Conservation (phyloP, 1,140 invertebrate species). For the Cephus cinctus region DNA sequence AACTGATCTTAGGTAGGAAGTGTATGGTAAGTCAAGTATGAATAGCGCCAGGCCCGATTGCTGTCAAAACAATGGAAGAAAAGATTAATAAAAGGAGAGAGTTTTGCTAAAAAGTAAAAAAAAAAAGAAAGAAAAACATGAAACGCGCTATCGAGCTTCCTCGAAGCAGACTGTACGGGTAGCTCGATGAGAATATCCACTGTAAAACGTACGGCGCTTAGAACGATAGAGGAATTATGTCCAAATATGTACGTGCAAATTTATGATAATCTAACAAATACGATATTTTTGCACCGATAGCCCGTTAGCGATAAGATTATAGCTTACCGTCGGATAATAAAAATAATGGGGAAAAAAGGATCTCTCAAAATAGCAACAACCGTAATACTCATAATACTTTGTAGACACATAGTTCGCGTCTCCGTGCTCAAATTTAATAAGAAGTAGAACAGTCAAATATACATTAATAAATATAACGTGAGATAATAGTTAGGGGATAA, state of each 20-base stretch:
- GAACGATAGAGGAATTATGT: too few relatives aligned
- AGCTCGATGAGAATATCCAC: slow-evolving; percentile 32
- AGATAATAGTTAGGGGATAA: background rate
- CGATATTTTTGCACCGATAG: slow-evolving; percentile 43
- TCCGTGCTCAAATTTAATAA: background rate
- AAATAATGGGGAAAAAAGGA: background rate
- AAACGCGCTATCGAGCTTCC: too few relatives aligned
- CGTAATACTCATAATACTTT: background rate
- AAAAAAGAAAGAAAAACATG: too few relatives aligned
- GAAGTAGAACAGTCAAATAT: background rate
- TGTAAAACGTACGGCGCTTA: too few relatives aligned
- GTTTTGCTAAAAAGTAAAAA: too few relatives aligned
- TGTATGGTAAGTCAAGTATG: background rate
- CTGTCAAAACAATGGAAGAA: too few relatives aligned
- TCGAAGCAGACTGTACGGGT: too few relatives aligned
- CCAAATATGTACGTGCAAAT: slow-evolving; percentile 21
- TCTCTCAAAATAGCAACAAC: background rate
- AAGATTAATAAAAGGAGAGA: too few relatives aligned
- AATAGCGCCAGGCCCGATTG: background rate
- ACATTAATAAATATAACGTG: background rate
- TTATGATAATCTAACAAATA: slow-evolving; percentile 35
- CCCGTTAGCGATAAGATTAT: slow-evolving; percentile 17
- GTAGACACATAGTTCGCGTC: background rate
- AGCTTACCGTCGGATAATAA: slow-evolving; percentile 17
- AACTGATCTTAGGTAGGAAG: background rate